Percentiles rank a stretch among this genome's conserved stretches.
Evolutionary conservation across 2,797 vertebrate species (phyloP).

Genomic region (Platalea minor): DNA sequence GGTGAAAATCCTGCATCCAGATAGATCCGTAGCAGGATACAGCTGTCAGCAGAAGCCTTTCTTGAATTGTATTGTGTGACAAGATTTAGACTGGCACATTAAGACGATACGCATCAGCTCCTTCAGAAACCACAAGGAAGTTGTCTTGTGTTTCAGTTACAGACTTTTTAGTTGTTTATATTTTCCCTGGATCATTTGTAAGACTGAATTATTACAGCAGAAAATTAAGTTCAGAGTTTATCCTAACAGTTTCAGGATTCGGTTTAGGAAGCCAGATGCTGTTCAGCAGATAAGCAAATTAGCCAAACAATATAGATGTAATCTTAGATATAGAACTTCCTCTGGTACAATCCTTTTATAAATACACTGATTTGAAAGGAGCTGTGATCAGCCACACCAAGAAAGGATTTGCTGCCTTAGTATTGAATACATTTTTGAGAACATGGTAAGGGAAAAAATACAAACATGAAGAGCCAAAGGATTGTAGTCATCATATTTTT

Average conservation of each 20-base stretch:
- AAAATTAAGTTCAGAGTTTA: background rate
- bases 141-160: background rate
- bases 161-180: background rate
- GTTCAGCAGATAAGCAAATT: background rate
- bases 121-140: background rate
- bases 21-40: background rate
- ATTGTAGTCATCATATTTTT: background rate
- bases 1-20: background rate
- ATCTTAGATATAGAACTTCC: background rate
- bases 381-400: background rate
- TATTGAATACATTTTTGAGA: background rate
- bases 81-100: background rate
- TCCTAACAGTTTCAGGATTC: background rate
- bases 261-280: background rate
- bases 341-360: background rate
- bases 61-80: background rate
- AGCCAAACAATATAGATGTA: background rate
- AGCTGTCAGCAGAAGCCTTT: background rate
- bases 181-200: background rate
- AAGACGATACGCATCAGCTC: background rate
- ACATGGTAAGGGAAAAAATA: background rate
- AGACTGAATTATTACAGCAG: background rate
- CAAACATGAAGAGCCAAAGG: background rate
- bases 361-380: background rate
- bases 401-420: background rate